Evolutionary conservation across 2,888 invertebrate genomes (phyloP).

Genomic region (Punctoribates punctum): DNA sequence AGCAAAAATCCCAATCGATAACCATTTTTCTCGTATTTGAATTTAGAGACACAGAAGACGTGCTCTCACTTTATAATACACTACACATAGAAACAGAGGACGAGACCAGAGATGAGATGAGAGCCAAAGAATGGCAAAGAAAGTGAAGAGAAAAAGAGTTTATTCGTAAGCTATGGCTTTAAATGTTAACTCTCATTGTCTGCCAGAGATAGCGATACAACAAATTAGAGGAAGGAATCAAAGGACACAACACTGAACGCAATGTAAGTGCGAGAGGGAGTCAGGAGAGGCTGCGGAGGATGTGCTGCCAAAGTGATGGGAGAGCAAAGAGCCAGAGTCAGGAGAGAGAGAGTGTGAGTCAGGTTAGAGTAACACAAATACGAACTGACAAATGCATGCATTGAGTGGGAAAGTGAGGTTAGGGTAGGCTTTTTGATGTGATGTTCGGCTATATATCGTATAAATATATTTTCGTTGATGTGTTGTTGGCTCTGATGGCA

Average conservation of each 20-base stretch:
- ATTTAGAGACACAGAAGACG: conserved; percentile 16
- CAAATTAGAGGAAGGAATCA: conserved; percentile 17
- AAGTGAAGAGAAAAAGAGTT: not conserved
- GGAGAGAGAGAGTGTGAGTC: conserved; percentile 6
- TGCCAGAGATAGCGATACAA: conserved; percentile 23
- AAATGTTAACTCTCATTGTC: conserved; percentile 18
- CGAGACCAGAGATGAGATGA: conserved; percentile 6
- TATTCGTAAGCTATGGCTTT: conserved; percentile 6
- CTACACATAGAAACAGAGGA: not conserved
- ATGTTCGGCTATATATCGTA: not conserved
- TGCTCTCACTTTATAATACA: conserved; percentile 16
- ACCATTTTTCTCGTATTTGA: conserved; percentile 3
- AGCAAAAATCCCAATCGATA: not conserved
- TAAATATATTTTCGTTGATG: not conserved
- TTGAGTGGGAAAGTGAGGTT: not conserved
- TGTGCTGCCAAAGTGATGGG: not conserved
- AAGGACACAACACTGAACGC: not conserved
- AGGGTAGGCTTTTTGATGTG: not conserved
- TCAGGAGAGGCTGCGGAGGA: not conserved
- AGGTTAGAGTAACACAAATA: conserved; percentile 14
- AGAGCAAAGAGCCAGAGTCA: not conserved
- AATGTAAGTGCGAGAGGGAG: not conserved
- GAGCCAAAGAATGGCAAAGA: not conserved
- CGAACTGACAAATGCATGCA: conserved; percentile 26
- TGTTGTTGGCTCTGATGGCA: not conserved